Evolutionary conservation across 2,888 invertebrate species (phyloP), one percentile per base, ranked within the genome.

Genomic region (Lepidochrysops patricia): DNA sequence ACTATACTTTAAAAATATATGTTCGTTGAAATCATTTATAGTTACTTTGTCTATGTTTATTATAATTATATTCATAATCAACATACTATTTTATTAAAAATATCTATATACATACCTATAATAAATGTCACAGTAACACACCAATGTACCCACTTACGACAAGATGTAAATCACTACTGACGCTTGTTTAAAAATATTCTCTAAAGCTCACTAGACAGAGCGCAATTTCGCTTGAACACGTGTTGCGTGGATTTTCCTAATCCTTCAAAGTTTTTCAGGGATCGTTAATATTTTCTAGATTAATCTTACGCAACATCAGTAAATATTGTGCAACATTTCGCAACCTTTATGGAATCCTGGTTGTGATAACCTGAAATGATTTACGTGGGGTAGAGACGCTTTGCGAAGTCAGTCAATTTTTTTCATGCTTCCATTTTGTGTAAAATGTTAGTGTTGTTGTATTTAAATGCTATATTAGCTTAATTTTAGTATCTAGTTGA

Each of bases 351-450:
- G 60, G 56, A 48, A 54, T 32, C 54, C 32, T 54, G 29, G 61
- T 57, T 59, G 35, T 62, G 60, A 59, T 60, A 61, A 62, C 60
- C 60, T 60, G 57, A 54, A 54, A 48, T 57, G 52, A 60, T 58
- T 54, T 29, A 77, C 73, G 81, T 86, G 87, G 87, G 87, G 87
- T 85, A 75, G 87, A 86, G 84, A 71, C 75, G 67, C 57, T 35
- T 5, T 27, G 13, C 43, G 1, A 7, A 9, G 0, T 19, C 2
- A 2, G 43, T 19, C 9, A 15, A 43, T 4, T 19, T 43, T 19
- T 43, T 43, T 43, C 37, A 43, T 43, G 19, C 19, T 9, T 19
- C 7, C 9, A 15, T 27, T 37, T 25, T 2, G 2, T 54, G 9
- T 1, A 56, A 23, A 49, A 58, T 7, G 6, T 26, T 27, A n/a